A percentile compares a stretch with the other conserved stretches of the same genome.
Evolutionary conservation across 1,140 invertebrate genomes (phyloP).

Genomic region (Aleiodes sp.): DNA sequence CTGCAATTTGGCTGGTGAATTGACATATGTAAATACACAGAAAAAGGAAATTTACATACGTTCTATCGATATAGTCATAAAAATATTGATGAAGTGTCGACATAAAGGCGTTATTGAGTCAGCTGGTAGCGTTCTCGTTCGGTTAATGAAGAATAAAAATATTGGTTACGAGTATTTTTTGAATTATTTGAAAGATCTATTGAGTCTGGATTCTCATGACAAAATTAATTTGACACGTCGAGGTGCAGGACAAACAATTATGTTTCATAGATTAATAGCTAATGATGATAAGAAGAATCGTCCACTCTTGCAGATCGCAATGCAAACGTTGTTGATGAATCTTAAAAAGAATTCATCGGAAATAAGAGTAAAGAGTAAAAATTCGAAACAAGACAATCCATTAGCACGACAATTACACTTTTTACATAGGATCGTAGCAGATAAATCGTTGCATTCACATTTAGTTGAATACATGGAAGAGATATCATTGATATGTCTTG

Average conservation of each 20-base stretch:
- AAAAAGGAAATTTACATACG: slow-evolving; percentile 61
- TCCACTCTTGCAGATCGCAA: slow-evolving; percentile 57
- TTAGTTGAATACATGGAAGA: slow-evolving; percentile 62
- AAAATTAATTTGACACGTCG: slow-evolving; percentile 72
- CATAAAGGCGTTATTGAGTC: slow-evolving; percentile 85
- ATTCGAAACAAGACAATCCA: slow-evolving; percentile 46
- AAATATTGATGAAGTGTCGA: slow-evolving; percentile 75
- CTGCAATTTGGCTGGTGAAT: slow-evolving; percentile 67
- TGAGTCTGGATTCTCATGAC: slow-evolving; percentile 36
- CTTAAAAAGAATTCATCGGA: slow-evolving; percentile 27
- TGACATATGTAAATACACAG: slow-evolving; percentile 49
- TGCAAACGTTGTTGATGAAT: slow-evolving; percentile 49
- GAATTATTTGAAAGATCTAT: slow-evolving; percentile 44
- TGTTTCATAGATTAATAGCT: slow-evolving; percentile 77
- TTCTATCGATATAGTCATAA: slow-evolving; percentile 68
- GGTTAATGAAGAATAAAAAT: slow-evolving; percentile 54
- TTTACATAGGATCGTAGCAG: slow-evolving; percentile 65
- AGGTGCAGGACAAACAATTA: slow-evolving; percentile 80
- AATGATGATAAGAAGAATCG: slow-evolving; percentile 69
- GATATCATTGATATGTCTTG: slow-evolving; percentile 64
- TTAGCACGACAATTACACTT: slow-evolving; percentile 67
- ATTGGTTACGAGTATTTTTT: slow-evolving; percentile 43
- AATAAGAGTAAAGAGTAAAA: not conserved
- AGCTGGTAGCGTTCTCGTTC: slow-evolving; percentile 70
- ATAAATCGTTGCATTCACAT: slow-evolving; percentile 64